These are phyloP conservation scores for Cephus pulcher DNA, from an alignment of 2,888 invertebrate genomes.

Conservation along the genomic window DNA sequence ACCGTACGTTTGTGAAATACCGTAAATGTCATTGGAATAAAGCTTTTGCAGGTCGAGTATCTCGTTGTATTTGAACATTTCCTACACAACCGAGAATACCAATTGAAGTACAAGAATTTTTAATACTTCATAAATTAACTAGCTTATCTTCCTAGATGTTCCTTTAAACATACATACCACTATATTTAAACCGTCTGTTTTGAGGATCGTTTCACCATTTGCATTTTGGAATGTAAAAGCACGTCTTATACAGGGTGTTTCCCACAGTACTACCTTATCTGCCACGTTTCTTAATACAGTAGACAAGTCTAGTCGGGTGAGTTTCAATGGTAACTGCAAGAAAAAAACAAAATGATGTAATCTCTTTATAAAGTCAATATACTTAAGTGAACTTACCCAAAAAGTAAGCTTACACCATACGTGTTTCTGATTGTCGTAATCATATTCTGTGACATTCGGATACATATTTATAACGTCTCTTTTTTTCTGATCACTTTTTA, in stretches of 20 bases:
- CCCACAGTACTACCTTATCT: constrained; percentile 79
- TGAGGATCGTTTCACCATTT: constrained; percentile 74
- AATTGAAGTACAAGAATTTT: neutral
- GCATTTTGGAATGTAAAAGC: constrained; percentile 84
- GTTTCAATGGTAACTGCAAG: constrained; percentile 70
- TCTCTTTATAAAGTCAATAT: neutral
- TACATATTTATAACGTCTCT: constrained; percentile 65
- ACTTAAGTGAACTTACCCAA: constrained; percentile 67
- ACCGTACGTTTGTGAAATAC: constrained; percentile 90
- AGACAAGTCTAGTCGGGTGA: constrained; percentile 80
- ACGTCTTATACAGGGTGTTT: constrained; percentile 83
- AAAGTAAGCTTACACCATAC: constrained; percentile 89
- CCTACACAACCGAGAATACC: constrained; percentile 65
- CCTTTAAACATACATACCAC: constrained; percentile 65
- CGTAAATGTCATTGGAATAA: constrained; percentile 95
- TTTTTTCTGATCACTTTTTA: constrained; percentile 42
- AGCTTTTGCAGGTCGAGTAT: constrained; percentile 84
- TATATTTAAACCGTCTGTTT: constrained; percentile 97
- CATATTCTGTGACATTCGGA: constrained; percentile 73
- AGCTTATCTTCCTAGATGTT: neutral
- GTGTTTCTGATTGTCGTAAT: constrained; percentile 80
- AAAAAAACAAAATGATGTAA: constrained; percentile 30
- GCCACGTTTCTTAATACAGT: constrained; percentile 80
- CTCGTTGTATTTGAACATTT: constrained; percentile 86
- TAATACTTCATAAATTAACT: constrained; percentile 2